phyloP scores from a whole-genome alignment of 2,797 vertebrate genomes.

The Cottoperca gobio region DNA sequence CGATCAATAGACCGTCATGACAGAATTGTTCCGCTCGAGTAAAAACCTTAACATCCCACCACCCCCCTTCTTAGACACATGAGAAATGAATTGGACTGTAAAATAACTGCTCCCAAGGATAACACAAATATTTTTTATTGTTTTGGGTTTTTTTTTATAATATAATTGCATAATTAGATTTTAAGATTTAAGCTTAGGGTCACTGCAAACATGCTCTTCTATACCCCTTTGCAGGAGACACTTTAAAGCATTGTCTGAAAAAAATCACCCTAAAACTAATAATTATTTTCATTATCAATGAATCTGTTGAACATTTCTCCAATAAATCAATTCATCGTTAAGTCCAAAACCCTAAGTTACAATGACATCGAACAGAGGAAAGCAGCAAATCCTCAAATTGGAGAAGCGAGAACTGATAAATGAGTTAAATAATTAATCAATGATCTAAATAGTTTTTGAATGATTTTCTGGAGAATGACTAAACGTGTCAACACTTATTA shows the following conservation, averaged over 20 bases:
- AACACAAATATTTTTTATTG: background rate
- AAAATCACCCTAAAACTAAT: too few relatives aligned
- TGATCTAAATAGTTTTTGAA: background rate
- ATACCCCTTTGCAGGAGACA: too few relatives aligned
- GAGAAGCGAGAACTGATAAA: background rate
- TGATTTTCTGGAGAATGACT: background rate
- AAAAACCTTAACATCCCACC: background rate
- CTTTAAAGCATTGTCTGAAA: background rate
- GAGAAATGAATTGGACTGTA: background rate
- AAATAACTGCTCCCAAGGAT: background rate
- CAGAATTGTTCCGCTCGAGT: conserved; percentile 9
- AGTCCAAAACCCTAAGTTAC: background rate
- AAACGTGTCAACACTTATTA: background rate
- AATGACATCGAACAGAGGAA: background rate
- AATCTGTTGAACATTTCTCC: background rate
- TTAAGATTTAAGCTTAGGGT: background rate
- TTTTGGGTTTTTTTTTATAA: too few relatives aligned
- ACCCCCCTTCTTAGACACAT: background rate
- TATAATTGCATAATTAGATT: background rate
- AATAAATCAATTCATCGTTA: background rate
- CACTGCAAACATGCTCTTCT: background rate
- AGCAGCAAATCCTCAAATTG: background rate
- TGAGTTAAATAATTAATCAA: background rate
- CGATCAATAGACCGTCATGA: conserved; percentile 28
- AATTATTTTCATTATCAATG: background rate